Percentiles rank a stretch among this genome's conserved stretches.
These are phyloP conservation scores for Scatophagus argus DNA, from an alignment of 2,113 vertebrate species.

Conservation along the genomic window DNA sequence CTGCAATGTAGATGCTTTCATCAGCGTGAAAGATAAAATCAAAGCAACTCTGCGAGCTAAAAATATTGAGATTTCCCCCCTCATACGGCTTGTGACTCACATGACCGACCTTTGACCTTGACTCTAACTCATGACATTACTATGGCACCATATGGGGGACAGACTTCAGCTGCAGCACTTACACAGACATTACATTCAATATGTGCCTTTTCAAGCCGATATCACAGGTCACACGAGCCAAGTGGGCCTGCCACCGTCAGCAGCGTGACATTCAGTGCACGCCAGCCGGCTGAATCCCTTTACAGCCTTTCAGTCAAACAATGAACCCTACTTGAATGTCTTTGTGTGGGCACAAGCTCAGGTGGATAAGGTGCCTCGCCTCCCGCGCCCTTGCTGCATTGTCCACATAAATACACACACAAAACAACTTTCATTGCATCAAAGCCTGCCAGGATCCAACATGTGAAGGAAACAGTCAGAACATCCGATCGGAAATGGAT, in stretches of 20 bases:
- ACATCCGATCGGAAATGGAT: neutral
- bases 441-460: neutral
- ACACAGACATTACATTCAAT: neutral
- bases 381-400: slow-evolving; percentile 50
- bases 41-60: neutral
- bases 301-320: slow-evolving; percentile 26
- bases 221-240: neutral
- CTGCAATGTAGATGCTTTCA: neutral
- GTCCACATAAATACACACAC: neutral
- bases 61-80: neutral
- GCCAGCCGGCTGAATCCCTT: neutral
- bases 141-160: neutral
- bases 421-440: neutral
- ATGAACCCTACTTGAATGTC: slow-evolving; percentile 21
- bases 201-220: neutral
- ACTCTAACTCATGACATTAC: slow-evolving; percentile 1
- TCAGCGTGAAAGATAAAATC: neutral
- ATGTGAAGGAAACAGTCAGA: neutral
- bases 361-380: slow-evolving; percentile 40
- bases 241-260: neutral
- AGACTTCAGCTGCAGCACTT: neutral
- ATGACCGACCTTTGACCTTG: slow-evolving; percentile 38
- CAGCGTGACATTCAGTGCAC: neutral
- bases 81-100: slow-evolving; percentile 13
- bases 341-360: slow-evolving; percentile 36